phyloP scores from a whole-genome alignment of 1,140 invertebrate genomes.

The Octopus bimaculoides region DNA sequence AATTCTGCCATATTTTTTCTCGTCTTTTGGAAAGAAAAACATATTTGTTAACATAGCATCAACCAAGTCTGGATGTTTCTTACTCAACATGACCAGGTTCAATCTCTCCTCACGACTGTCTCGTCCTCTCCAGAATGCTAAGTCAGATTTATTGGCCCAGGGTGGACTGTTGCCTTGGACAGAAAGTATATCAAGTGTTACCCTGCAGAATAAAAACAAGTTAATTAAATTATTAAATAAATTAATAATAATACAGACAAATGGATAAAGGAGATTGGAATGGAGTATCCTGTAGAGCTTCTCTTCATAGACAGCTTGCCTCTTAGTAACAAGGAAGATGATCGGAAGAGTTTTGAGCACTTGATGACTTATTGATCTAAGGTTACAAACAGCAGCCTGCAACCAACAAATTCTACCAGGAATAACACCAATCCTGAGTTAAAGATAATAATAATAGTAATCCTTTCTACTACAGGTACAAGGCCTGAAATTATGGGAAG shows the following conservation, averaged over 20 bases:
- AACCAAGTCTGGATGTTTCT: constrained; percentile 74
- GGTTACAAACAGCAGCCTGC: no score
- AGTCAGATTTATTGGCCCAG: constrained; percentile 75
- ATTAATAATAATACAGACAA: not conserved
- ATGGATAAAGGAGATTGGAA: not conserved
- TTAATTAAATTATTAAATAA: not conserved
- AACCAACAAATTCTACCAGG: no score
- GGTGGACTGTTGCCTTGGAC: constrained; percentile 76
- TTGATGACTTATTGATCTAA: no score
- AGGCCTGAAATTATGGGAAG: no score
- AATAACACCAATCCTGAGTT: no score
- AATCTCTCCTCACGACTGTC: constrained; percentile 79
- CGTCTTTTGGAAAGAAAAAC: constrained; percentile 89
- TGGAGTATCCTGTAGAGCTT: no score
- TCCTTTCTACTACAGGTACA: no score
- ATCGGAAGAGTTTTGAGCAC: no score
- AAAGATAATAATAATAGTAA: no score
- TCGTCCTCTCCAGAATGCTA: constrained; percentile 87
- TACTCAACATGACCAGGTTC: constrained; percentile 76
- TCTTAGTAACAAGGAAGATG: no score
- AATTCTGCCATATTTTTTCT: constrained; percentile 76
- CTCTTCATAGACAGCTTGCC: no score
- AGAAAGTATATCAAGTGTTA: constrained; percentile 84
- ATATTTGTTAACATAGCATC: constrained; percentile 94
- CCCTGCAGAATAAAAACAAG: constrained; percentile 60